phyloP scores from a whole-genome alignment of 2,113 vertebrate species.

The Catharus minimus region DNA sequence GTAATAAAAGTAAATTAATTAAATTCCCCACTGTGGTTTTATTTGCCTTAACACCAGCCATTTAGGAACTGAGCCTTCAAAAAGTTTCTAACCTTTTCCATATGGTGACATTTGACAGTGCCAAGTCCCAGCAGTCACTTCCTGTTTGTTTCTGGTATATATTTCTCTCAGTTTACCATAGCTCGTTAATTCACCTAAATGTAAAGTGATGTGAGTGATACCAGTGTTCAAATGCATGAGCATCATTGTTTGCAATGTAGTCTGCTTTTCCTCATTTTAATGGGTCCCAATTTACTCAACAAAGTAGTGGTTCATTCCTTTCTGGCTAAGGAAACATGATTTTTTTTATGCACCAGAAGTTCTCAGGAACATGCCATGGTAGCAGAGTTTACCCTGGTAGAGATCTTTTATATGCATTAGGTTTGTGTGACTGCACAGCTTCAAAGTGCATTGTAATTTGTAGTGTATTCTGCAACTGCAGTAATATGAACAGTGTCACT shows the following conservation, averaged over 20 bases:
- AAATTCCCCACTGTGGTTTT: constrained; percentile 20
- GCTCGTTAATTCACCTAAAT: constrained; percentile 12
- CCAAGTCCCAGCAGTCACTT: constrained; percentile 54
- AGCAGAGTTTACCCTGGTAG: not conserved
- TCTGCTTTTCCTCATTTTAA: not conserved
- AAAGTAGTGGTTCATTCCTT: not conserved
- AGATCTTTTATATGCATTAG: not conserved
- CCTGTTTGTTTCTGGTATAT: constrained; percentile 56
- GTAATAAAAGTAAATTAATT: constrained; percentile 48
- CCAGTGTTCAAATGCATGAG: not conserved
- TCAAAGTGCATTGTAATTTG: not conserved
- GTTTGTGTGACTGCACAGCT: not conserved
- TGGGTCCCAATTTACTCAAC: not conserved
- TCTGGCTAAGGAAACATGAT: not conserved
- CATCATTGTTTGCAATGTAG: not conserved
- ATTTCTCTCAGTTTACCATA: not conserved
- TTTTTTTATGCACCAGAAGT: not conserved
- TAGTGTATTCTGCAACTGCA: not conserved
- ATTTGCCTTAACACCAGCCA: constrained; percentile 1
- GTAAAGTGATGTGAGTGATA: not conserved
- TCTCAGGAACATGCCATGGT: not conserved
- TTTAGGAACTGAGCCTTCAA: constrained; percentile 31
- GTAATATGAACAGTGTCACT: not conserved
- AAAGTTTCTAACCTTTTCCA: constrained; percentile 60
- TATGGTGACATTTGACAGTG: constrained; percentile 47